These are phyloP conservation scores for Notothenia rossii DNA, from an alignment of 2,113 vertebrate genomes.

Conservation along the genomic window DNA sequence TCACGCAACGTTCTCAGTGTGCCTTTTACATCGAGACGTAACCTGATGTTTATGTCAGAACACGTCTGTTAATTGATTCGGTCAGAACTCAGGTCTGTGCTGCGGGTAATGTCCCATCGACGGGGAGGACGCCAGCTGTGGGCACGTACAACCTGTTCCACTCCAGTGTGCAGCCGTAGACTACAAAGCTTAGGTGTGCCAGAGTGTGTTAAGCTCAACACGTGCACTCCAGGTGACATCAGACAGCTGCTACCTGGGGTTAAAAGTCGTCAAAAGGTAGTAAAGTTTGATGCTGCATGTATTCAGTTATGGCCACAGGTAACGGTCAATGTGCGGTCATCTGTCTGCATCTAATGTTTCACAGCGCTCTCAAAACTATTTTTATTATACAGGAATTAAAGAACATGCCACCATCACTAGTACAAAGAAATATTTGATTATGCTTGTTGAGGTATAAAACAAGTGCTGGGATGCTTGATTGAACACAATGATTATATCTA, in stretches of 20 bases:
- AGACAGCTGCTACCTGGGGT: constrained; percentile 73
- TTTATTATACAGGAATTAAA: constrained; percentile 4
- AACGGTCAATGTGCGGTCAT: neutral
- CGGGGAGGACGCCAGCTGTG: constrained; percentile 70
- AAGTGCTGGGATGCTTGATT: too few relatives aligned
- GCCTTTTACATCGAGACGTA: constrained; percentile 26
- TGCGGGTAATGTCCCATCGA: constrained; percentile 67
- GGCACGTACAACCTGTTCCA: constrained; percentile 67
- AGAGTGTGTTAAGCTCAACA: constrained; percentile 78
- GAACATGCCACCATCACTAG: neutral
- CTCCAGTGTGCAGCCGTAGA: constrained; percentile 62
- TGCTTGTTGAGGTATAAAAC: constrained; percentile 27
- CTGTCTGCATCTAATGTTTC: constrained; percentile 11
- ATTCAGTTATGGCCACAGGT: constrained; percentile 1
- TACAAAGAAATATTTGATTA: constrained; percentile 17
- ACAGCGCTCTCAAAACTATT: constrained; percentile 4
- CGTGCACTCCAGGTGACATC: constrained; percentile 68
- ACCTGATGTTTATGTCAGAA: constrained; percentile 66
- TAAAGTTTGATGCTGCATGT: constrained; percentile 37
- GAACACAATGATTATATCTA: too few relatives aligned
- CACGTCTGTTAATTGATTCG: constrained; percentile 69
- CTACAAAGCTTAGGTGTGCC: constrained; percentile 69
- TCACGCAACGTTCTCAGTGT: neutral
- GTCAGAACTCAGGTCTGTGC: constrained; percentile 42
- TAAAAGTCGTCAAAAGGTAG: constrained; percentile 46